These are phyloP conservation scores for Apomyelois bistriatella DNA, from an alignment of 2,888 invertebrate genomes.

Conservation along the genomic window DNA sequence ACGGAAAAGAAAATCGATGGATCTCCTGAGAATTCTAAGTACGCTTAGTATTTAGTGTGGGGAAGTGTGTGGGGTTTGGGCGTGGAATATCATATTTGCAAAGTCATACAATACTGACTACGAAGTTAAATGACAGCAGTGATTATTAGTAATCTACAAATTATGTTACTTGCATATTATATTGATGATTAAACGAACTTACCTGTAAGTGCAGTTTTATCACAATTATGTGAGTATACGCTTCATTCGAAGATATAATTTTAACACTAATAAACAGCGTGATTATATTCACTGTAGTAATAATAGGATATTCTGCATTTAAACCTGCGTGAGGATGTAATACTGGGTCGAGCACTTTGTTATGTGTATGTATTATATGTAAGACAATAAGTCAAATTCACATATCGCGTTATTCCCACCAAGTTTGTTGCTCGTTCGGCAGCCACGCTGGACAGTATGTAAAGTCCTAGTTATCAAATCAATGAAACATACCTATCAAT, in stretches of 20 bases:
- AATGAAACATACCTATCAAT: neutral
- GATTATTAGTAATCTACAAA: no score
- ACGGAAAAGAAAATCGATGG: conserved; percentile 41
- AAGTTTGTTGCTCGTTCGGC: conserved; percentile 43
- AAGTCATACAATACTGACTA: neutral
- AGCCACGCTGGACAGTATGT: conserved; percentile 29
- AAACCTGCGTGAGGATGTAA: conserved; percentile 40
- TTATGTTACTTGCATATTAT: no score
- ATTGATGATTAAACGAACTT: no score
- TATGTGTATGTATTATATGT: conserved; percentile 58
- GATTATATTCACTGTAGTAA: neutral
- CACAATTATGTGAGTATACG: no score
- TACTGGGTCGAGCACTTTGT: conserved; percentile 69
- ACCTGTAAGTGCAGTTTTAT: no score
- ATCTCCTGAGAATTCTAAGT: conserved; percentile 54
- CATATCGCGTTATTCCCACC: conserved; percentile 71
- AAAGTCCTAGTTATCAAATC: neutral
- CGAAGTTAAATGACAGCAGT: no score
- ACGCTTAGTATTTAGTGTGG: conserved; percentile 40
- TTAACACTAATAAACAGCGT: no score
- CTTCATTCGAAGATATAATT: no score
- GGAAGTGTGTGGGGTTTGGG: conserved; percentile 26
- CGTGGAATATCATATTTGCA: neutral
- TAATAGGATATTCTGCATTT: neutral
- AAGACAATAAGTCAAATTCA: conserved; percentile 72